Base-by-base conservation (phyloP, 2,113 vertebrate species). In the Machaerirhynchus nigripectus region DNA sequence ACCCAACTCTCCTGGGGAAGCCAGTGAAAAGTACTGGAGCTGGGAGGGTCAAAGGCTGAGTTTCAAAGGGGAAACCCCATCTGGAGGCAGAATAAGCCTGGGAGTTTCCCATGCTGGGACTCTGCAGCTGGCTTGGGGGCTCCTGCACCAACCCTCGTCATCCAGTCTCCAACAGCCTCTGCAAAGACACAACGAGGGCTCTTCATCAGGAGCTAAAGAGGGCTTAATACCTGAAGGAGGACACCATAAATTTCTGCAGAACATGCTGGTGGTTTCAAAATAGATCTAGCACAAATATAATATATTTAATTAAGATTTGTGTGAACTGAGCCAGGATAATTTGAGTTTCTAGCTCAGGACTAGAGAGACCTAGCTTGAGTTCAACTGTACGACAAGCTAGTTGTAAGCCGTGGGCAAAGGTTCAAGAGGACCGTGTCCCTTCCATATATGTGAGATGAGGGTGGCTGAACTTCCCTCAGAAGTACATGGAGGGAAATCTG, bases 81-180 rank as follows among this genome's bases (percentile, higher is more conserved):
- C 33, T 39, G 47, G 33, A 91, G 18, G 61, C 33, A 49, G 49
- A 65, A 42, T 33, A 53, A 84, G 21, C 55, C 31, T 26, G 15
- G 20, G 30, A 8, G 2, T 30, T 90, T 76, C 59, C 67, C 2
- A 0, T 20, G 47, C 44, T 80, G 24, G 44, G 20, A 44, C 39
- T 87, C 60, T 47, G 33, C 17, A 31, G 19, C 9, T 60, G 52
- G 39, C 24, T 9, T 52, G 56, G 27, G 15, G 11, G 13, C 9
- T 81, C 21, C 49, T 0, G 1, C 0, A 0, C 60, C 69, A 63
- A 2, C 23, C 16, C 10, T 10, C 0, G 0, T 49, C 31, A 22
- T 53, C 37, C 5, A 2, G 50, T 30, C 42, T 39, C n/a, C 0
- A 0, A 14, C 30, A 28, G 3, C 8, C 8, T 59, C 30, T 26